phyloP scores from a whole-genome alignment of 1,140 invertebrate genomes.

The Berghia stephanieae region DNA sequence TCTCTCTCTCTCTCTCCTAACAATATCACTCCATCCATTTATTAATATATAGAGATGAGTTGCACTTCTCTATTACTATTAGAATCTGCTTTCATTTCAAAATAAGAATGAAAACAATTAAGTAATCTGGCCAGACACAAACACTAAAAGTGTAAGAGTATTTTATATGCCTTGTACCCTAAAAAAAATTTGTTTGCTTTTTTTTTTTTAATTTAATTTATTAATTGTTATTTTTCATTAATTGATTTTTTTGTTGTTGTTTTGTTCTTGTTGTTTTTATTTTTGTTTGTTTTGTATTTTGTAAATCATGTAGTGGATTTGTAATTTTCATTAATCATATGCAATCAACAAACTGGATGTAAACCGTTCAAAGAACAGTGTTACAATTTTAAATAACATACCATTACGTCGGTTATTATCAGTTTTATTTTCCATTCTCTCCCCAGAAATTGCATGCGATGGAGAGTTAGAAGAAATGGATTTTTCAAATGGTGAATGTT shows the following conservation, averaged over 20 bases:
- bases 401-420: too few relatives aligned
- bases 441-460: not conserved
- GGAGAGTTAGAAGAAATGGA: slow-evolving; percentile 26
- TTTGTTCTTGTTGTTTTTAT: too few relatives aligned
- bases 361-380: not conserved
- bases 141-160: not conserved
- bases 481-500: not conserved
- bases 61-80: not conserved
- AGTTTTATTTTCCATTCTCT: not conserved
- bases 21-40: not conserved
- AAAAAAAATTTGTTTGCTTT: too few relatives aligned
- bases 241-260: too few relatives aligned
- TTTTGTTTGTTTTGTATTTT: not conserved
- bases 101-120: not conserved
- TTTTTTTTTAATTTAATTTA: too few relatives aligned
- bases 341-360: not conserved
- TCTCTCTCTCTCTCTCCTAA: not conserved
- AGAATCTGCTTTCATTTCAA: not conserved
- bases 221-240: too few relatives aligned
- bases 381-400: not conserved
- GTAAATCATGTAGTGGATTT: not conserved
- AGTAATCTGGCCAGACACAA: not conserved
- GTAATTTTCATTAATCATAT: not conserved
- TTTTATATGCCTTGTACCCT: not conserved
- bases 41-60: not conserved